These are phyloP conservation scores for Epirrita christyi DNA, from an alignment of 2,888 invertebrate genomes.

Conservation along the genomic window DNA sequence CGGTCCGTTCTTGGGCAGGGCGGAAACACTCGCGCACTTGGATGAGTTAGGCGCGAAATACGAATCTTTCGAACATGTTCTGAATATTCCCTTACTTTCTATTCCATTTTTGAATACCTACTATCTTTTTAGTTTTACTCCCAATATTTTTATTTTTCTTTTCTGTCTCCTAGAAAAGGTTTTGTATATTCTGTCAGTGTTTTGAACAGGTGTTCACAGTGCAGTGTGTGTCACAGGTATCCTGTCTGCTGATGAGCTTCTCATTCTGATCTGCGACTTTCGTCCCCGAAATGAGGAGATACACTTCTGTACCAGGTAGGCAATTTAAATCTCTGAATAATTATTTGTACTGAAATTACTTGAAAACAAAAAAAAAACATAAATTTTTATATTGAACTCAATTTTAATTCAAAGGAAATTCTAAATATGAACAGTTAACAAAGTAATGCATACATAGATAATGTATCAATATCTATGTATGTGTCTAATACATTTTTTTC, in stretches of 20 bases:
- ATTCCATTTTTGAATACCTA: constrained; percentile 26
- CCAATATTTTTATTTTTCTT: neutral
- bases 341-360: neutral
- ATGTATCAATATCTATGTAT: too few species aligned
- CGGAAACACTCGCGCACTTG: constrained; percentile 63
- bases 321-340: neutral
- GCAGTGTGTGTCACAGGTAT: constrained; percentile 66
- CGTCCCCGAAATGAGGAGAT: constrained; percentile 65
- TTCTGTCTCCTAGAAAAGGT: constrained; percentile 28
- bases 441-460: too few species aligned
- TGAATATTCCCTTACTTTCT: constrained; percentile 28
- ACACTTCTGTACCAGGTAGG: constrained; percentile 73
- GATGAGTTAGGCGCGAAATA: constrained; percentile 63
- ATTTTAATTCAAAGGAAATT: too few species aligned
- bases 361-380: too few species aligned
- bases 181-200: constrained; percentile 53
- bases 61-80: constrained; percentile 47
- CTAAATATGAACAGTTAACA: too few species aligned
- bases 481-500: too few species aligned
- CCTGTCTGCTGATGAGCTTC: constrained; percentile 65
- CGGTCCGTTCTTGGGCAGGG: constrained; percentile 68
- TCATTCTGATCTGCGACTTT: constrained; percentile 52
- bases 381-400: too few species aligned
- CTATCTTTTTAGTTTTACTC: constrained; percentile 26
- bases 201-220: constrained; percentile 65